Evolutionary conservation across 1,140 invertebrate genomes (phyloP).

Genomic region (Scaptomyza graminum): DNA sequence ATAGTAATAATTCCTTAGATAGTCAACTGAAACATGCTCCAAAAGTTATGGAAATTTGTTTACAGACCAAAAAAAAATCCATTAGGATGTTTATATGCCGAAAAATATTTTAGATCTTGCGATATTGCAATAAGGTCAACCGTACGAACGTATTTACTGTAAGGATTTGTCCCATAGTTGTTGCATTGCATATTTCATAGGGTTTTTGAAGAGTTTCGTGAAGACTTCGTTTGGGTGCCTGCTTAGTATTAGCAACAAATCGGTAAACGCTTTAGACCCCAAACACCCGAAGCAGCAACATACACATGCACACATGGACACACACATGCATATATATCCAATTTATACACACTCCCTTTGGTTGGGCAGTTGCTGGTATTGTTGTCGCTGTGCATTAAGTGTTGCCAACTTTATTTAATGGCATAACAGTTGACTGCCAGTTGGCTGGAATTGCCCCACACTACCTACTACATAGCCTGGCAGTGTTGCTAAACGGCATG

Average conservation of each 20-base stretch:
- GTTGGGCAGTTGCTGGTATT: conserved; percentile 72
- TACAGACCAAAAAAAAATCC: too few relatives aligned
- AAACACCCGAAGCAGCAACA: conserved; percentile 13
- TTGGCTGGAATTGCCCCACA: conserved; percentile 31
- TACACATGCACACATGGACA: neutral
- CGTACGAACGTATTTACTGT: conserved; percentile 1
- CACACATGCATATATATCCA: neutral
- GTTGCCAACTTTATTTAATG: conserved; percentile 84
- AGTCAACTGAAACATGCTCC: too few relatives aligned
- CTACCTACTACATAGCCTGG: conserved; percentile 1
- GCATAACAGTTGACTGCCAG: conserved; percentile 80
- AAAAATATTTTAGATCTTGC: neutral
- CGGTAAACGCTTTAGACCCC: conserved; percentile 48
- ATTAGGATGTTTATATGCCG: too few relatives aligned
- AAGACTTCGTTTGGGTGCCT: conserved; percentile 37
- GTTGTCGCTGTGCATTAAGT: conserved; percentile 82
- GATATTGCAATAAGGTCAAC: neutral
- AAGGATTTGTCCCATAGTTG: conserved; percentile 2
- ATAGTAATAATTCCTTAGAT: too few relatives aligned
- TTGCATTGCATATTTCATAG: conserved; percentile 38
- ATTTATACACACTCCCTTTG: neutral
- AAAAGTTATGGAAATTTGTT: too few relatives aligned
- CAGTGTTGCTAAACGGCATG: conserved; percentile 62
- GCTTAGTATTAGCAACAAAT: conserved; percentile 55
- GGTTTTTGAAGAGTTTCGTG: conserved; percentile 29